phyloP scores from a whole-genome alignment of 2,888 invertebrate genomes.

The Chymomyza caudatula region DNA sequence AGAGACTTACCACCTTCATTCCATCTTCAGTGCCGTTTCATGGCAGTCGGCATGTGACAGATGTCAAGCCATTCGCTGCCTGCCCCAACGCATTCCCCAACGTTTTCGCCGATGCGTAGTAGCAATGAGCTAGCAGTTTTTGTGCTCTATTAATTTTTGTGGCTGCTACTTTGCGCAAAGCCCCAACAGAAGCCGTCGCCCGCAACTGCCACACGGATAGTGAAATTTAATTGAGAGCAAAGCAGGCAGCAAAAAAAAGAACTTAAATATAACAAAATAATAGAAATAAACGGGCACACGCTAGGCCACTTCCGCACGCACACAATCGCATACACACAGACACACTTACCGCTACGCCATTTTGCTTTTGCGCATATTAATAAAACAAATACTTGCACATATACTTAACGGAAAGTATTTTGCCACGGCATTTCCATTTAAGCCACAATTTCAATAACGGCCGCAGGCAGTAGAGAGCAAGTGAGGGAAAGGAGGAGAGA shows the following conservation, averaged over 20 bases:
- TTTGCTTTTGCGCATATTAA: slow-evolving; percentile 50
- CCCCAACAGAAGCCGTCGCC: slow-evolving; percentile 18
- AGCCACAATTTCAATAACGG: slow-evolving; percentile 65
- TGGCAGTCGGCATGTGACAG: neutral
- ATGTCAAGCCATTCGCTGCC: neutral
- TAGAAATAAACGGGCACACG: slow-evolving; percentile 52
- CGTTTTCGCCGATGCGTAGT: slow-evolving; percentile 6
- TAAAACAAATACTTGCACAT: slow-evolving; percentile 58
- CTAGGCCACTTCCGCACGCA: slow-evolving; percentile 63
- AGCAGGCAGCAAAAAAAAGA: slow-evolving; percentile 27
- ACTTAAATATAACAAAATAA: slow-evolving; percentile 18
- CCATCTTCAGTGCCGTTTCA: neutral
- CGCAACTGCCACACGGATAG: slow-evolving; percentile 18
- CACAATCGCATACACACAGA: slow-evolving; percentile 48
- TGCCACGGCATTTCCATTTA: slow-evolving; percentile 57
- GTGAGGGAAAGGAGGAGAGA: neutral
- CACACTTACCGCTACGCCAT: slow-evolving; percentile 10
- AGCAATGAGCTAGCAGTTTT: slow-evolving; percentile 58
- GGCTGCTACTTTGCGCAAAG: slow-evolving; percentile 29
- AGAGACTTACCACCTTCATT: neutral
- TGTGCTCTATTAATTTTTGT: slow-evolving; percentile 65
- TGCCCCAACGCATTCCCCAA: no score
- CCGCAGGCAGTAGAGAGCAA: neutral
- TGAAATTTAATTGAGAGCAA: slow-evolving; percentile 62
- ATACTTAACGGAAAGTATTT: slow-evolving; percentile 9